Evolutionary conservation across 2,888 invertebrate genomes (phyloP).

Genomic region (Teinopalpus imperialis): DNA sequence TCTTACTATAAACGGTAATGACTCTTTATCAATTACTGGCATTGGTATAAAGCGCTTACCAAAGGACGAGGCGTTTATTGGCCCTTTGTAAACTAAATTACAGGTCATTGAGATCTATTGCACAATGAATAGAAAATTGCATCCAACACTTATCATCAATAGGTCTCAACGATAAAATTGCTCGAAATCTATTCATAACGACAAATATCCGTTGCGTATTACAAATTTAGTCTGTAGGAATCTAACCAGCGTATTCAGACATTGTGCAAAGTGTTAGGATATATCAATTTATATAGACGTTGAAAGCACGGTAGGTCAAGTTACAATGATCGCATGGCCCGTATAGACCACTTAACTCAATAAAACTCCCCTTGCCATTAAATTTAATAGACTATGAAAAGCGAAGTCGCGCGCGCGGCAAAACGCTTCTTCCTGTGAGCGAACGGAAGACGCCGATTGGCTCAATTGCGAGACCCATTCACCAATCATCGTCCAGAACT

Average conservation of each 20-base stretch:
- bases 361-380: conserved; percentile 77
- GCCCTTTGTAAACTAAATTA: conserved; percentile 11
- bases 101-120: conserved; percentile 24
- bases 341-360: conserved; percentile 77
- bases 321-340: conserved; percentile 51
- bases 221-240: conserved; percentile 56
- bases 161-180: conserved; percentile 69
- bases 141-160: conserved; percentile 39
- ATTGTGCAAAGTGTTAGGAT: conserved; percentile 10
- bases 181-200: conserved; percentile 63
- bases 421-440: conserved; percentile 70
- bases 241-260: conserved; percentile 11
- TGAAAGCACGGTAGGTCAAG: conserved; percentile 43
- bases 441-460: conserved; percentile 79
- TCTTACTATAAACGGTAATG: conserved; percentile 4
- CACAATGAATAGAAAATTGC: conserved; percentile 38
- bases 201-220: conserved; percentile 62
- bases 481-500: conserved; percentile 68
- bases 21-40: conserved; percentile 18
- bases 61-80: conserved; percentile 9
- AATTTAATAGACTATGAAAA: conserved; percentile 79
- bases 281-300: conserved; percentile 15
- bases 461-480: conserved; percentile 72
- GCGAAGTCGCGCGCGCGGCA: conserved; percentile 47
- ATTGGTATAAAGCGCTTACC: conserved; percentile 14